Percentiles rank a stretch among this genome's conserved stretches.
These are phyloP conservation scores for Metacarcinus magister DNA, from an alignment of 2,888 invertebrate genomes.

Conservation along the genomic window DNA sequence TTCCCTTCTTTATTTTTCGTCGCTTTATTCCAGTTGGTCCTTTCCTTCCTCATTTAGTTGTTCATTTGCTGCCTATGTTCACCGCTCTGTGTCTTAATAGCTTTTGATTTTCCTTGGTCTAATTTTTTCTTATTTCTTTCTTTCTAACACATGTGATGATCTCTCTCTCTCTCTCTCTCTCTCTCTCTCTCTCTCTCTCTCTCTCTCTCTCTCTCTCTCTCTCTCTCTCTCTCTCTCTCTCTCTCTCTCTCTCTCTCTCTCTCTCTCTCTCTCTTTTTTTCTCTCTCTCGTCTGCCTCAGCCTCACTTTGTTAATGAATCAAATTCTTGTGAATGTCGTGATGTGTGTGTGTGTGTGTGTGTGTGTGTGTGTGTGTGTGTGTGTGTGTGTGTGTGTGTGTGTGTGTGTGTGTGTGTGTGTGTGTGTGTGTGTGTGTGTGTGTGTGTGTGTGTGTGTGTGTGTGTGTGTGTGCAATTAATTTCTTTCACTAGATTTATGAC, in stretches of 20 bases:
- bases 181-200: not conserved
- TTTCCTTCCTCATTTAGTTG: too few relatives aligned
- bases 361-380: too few relatives aligned
- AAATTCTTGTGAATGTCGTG: not conserved
- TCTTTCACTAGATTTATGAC: not conserved
- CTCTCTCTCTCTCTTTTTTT: not conserved
- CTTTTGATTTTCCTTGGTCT: not conserved
- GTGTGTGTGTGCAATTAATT: conserved; percentile 34
- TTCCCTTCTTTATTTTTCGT: too few relatives aligned
- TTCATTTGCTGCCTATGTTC: too few relatives aligned
- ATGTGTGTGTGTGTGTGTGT: too few relatives aligned
- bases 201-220: not conserved
- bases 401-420: not conserved
- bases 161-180: not conserved
- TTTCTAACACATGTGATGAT: not conserved
- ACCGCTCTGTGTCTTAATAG: not conserved
- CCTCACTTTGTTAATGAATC: not conserved
- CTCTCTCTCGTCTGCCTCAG: not conserved
- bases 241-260: not conserved
- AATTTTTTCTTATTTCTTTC: not conserved
- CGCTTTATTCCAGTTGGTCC: too few relatives aligned
- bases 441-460: conserved; percentile 62
- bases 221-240: not conserved
- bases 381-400: not conserved
- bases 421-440: not conserved